These are phyloP conservation scores for Tenthredo scrophulariae DNA, from an alignment of 2,888 invertebrate genomes.

Conservation along the genomic window DNA sequence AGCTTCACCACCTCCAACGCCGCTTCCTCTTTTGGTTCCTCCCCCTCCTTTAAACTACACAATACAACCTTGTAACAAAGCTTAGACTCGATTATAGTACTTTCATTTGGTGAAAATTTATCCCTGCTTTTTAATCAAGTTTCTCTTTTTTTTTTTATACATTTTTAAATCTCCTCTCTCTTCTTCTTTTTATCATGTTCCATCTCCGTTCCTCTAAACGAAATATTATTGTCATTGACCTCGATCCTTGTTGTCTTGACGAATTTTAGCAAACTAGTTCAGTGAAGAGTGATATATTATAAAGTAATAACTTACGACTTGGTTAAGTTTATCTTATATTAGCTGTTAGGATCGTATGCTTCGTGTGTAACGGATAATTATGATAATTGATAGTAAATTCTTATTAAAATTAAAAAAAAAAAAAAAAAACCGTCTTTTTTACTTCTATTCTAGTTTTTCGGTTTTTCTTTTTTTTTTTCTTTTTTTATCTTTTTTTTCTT, in stretches of 20 bases:
- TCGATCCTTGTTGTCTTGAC: conserved; percentile 20
- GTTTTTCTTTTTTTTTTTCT: background rate
- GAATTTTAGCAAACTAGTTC: conserved; percentile 25
- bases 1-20: conserved; percentile 74
- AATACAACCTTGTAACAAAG: conserved; percentile 75
- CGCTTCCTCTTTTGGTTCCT: conserved; percentile 74
- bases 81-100: conserved; percentile 58
- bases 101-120: background rate
- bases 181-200: background rate
- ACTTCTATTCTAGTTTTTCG: background rate
- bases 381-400: conserved; percentile 27
- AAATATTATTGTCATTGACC: background rate
- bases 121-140: background rate
- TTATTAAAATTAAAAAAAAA: conserved; percentile 10
- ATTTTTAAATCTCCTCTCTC: background rate
- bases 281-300: conserved; percentile 48
- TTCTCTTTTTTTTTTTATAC: background rate
- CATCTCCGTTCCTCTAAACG: background rate
- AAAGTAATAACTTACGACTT: conserved; percentile 13
- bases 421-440: background rate
- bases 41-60: conserved; percentile 75
- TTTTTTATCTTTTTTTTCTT: background rate
- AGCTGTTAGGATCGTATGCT: conserved; percentile 33
- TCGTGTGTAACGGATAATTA: conserved; percentile 42
- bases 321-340: conserved; percentile 38